A percentile compares a stretch with the other conserved stretches of the same genome.
phyloP scores from a whole-genome alignment of 2,113 vertebrate species.

The Rousettus leschenaultii region DNA sequence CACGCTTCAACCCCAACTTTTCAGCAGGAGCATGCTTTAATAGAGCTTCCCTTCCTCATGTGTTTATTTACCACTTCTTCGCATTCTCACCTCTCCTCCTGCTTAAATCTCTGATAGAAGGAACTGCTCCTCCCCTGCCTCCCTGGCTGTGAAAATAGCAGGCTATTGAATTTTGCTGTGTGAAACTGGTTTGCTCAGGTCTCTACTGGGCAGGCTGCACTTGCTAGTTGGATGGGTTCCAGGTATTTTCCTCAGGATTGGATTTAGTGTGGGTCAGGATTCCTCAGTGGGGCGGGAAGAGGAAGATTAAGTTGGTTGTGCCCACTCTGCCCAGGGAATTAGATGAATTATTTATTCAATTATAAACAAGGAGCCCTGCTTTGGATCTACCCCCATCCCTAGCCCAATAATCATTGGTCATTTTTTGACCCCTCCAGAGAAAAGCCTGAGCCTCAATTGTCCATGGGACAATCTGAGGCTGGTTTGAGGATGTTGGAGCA shows the following conservation, averaged over 20 bases:
- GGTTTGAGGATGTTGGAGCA: not conserved
- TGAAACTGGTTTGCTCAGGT: conserved; percentile 11
- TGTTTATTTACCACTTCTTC: not conserved
- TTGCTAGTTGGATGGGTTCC: conserved; percentile 4
- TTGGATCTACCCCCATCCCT: not conserved
- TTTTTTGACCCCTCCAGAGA: not conserved
- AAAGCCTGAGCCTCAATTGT: not conserved
- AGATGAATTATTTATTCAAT: not conserved
- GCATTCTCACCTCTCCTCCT: not conserved
- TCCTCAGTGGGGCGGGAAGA: not conserved
- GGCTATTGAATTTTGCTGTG: not conserved
- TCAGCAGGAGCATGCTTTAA: not conserved
- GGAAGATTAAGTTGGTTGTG: not conserved
- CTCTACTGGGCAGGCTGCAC: not conserved
- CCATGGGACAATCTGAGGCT: not conserved
- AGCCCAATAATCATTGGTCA: not conserved
- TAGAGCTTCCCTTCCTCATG: not conserved
- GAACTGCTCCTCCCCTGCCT: not conserved
- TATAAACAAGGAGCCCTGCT: not conserved
- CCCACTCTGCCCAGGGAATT: not conserved
- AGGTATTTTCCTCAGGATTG: not conserved
- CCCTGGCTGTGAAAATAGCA: not conserved
- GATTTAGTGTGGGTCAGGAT: not conserved
- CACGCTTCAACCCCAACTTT: not conserved
- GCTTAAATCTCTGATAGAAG: not conserved